A percentile compares a stretch with the other conserved stretches of the same genome.
Evolutionary conservation across 2,113 vertebrate genomes (phyloP).

Genomic region (Penelope pileata): DNA sequence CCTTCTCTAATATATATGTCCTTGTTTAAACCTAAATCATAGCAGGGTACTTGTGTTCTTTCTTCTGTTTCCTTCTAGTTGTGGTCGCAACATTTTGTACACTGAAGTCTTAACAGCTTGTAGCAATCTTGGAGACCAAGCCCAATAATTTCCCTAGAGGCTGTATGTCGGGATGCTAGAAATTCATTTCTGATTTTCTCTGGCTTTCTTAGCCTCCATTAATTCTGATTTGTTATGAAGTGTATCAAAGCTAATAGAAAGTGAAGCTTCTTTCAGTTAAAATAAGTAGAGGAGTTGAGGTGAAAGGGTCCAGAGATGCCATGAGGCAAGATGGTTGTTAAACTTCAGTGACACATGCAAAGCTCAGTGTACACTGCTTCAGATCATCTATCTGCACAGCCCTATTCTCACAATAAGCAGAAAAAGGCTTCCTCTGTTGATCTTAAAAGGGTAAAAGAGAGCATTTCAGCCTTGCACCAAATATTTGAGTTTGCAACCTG

Average conservation of each 20-base stretch:
- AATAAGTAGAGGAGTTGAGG: constrained; percentile 35
- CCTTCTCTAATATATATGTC: constrained; percentile 11
- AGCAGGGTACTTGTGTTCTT: neutral
- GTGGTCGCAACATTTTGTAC: neutral
- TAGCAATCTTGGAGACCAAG: constrained; percentile 16
- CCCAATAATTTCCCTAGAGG: constrained; percentile 13
- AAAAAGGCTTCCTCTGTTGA: neutral
- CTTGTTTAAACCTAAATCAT: constrained; percentile 55
- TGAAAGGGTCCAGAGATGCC: constrained; percentile 12
- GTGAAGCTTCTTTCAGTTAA: constrained; percentile 64
- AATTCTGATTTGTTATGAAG: constrained; percentile 63
- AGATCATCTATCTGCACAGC: neutral
- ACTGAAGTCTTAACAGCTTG: constrained; percentile 14
- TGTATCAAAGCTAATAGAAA: constrained; percentile 64
- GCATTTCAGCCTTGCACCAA: neutral
- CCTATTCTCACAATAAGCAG: neutral
- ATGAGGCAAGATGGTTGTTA: neutral
- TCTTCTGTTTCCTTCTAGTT: constrained; percentile 23
- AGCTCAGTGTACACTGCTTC: neutral
- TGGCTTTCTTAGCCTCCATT: constrained; percentile 52
- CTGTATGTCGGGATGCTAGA: neutral
- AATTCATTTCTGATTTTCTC: constrained; percentile 50
- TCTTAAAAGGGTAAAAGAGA: neutral
- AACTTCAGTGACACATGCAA: neutral
- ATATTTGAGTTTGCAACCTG: neutral